Base-by-base conservation (phyloP, 2,888 invertebrate genomes). In the Morpho achilles region DNA sequence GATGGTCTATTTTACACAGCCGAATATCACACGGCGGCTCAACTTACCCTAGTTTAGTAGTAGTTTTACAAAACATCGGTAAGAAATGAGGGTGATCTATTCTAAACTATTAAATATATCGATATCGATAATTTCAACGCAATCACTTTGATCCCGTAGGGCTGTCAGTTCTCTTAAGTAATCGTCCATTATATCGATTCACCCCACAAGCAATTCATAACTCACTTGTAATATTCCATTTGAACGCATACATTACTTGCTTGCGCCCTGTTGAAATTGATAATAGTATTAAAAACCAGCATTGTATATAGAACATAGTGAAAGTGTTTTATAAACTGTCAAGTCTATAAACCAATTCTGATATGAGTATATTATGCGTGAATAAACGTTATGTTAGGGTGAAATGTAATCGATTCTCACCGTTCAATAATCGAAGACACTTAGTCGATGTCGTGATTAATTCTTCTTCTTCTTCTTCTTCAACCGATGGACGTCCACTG, bases 161-260 rank as follows among this genome's bases (percentile, higher is more conserved):
- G 75, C 76, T 82, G 82, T 79, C 83, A 79, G 77, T 54, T 58
- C 74, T 79, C 72, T 70, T 80, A 79, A 82, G 80, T 84, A 82
- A 82, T 82, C 82, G 79, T 60, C 79, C 77, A 82, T 82, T 83
- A 74, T 78, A 81, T 79, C 77, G 79, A 80, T 79, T 81, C 74
- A 69, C 69, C 71, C 67, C 23, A 8, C 39, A 40, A 39, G 67
- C 69, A 71, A 71, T 72, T 72, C 74, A 72, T 54, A 58, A 60
- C 60, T 53, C 64, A 54, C 55, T 56, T 56, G 60, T 61, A 49
- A 62, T 22, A 58, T 47, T 42, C 10, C 44, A 22, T 49, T 59
- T 53, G 43, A 10, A 7, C 2, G 7, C 9, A 9, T 56, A 44
- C 61, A 58, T 56, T 53, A 47, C 53, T 40, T 22, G 39, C 40